These are phyloP conservation scores for Halesus radiatus DNA, from an alignment of 1,140 invertebrate species.

Conservation along the genomic window DNA sequence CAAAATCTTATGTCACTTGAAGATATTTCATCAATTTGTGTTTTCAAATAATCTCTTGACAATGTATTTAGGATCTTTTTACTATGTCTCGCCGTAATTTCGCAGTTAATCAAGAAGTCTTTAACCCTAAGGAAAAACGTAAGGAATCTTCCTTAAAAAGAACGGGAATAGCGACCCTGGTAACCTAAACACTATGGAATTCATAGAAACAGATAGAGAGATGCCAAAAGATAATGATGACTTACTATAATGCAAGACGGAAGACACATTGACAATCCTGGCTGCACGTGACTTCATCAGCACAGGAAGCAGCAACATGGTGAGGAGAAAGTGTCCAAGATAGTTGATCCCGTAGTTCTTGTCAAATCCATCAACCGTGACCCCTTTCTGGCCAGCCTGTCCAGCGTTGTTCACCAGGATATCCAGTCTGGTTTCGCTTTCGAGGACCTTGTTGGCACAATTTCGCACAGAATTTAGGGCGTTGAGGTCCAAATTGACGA, in stretches of 20 bases:
- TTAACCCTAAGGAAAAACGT: too few relatives aligned
- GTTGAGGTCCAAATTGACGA: conserved; percentile 74
- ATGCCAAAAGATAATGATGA: neutral
- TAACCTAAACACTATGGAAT: too few relatives aligned
- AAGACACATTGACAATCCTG: conserved; percentile 73
- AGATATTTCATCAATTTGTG: too few relatives aligned
- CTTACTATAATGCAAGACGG: conserved; percentile 67
- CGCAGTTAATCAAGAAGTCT: too few relatives aligned
- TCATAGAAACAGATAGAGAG: too few relatives aligned
- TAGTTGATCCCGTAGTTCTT: conserved; percentile 70
- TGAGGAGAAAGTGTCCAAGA: conserved; percentile 88
- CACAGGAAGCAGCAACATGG: conserved; percentile 80
- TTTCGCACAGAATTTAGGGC: neutral
- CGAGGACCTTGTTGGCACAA: conserved; percentile 62
- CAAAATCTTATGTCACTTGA: too few relatives aligned
- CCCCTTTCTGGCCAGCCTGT: conserved; percentile 77
- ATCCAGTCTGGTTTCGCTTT: conserved; percentile 75
- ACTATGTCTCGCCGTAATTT: too few relatives aligned
- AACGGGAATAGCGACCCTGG: too few relatives aligned
- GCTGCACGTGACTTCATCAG: conserved; percentile 74
- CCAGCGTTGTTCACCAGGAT: conserved; percentile 88
- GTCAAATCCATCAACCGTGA: conserved; percentile 87
- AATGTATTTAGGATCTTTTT: too few relatives aligned
- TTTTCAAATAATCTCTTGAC: too few relatives aligned
- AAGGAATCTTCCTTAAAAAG: too few relatives aligned